Percentiles rank a stretch among this genome's conserved stretches.
Evolutionary conservation across 1,140 invertebrate species (phyloP).

Genomic region (Elymnias hypermnestra): DNA sequence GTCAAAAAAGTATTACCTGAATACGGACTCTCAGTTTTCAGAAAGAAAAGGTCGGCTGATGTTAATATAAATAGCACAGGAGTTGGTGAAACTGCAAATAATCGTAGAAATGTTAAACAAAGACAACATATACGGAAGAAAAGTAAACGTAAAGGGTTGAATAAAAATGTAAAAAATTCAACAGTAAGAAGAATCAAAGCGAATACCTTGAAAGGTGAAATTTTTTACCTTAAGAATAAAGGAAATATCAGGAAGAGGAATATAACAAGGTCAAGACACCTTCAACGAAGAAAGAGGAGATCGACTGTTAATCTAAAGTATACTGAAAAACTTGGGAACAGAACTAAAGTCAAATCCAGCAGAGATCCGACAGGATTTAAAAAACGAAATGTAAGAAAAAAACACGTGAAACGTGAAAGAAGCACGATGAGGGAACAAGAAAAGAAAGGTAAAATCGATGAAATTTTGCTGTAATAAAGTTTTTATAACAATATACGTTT

Average conservation of each 20-base stretch:
- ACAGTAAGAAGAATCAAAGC: slow-evolving; percentile 2
- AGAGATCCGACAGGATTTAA: neutral
- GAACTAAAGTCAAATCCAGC: neutral
- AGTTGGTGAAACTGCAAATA: neutral
- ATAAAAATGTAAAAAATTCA: neutral
- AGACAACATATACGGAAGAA: neutral
- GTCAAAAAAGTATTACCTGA: slow-evolving; percentile 43
- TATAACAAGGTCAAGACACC: neutral
- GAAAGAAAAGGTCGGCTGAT: slow-evolving; percentile 21
- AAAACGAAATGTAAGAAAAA: slow-evolving; percentile 1
- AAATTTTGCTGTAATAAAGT: too few species aligned
- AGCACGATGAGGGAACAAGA: slow-evolving; percentile 4
- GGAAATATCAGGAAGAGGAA: slow-evolving; percentile 8
- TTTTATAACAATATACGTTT: too few species aligned
- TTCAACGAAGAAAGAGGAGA: slow-evolving; percentile 1
- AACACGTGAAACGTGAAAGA: slow-evolving; percentile 7
- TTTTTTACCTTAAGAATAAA: neutral
- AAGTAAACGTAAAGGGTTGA: neutral
- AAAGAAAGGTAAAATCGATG: slow-evolving; percentile 16
- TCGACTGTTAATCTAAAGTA: slow-evolving; percentile 1
- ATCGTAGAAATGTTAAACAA: neutral
- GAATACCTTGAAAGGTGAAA: neutral
- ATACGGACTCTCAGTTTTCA: slow-evolving; percentile 12
- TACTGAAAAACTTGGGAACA: neutral
- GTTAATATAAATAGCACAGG: neutral